These are phyloP conservation scores for Coremacera marginata DNA, from an alignment of 2,888 invertebrate species.

Conservation along the genomic window DNA sequence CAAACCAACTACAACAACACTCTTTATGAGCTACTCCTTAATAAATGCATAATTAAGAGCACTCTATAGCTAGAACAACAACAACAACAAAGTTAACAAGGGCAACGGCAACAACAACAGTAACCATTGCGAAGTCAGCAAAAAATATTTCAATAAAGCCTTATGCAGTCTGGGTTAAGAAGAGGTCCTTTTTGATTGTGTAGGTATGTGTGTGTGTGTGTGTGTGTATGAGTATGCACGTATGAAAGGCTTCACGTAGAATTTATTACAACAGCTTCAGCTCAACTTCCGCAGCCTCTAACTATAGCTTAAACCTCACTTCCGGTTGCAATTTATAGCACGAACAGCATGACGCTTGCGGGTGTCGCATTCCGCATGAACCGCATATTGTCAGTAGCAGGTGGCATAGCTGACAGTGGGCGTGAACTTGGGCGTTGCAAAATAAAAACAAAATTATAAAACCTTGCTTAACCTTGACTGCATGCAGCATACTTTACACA, in stretches of 20 bases:
- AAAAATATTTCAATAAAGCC: slow-evolving; percentile 10
- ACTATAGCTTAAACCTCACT: slow-evolving; percentile 27
- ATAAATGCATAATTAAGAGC: slow-evolving; percentile 12
- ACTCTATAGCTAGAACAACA: neutral
- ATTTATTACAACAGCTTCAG: slow-evolving; percentile 31
- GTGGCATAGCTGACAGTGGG: neutral
- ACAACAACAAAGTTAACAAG: neutral
- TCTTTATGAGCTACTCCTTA: neutral
- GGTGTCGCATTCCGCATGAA: neutral
- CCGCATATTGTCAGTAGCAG: neutral
- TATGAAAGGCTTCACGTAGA: slow-evolving; percentile 2
- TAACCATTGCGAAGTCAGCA: neutral
- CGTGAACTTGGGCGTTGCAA: neutral
- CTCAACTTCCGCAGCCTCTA: slow-evolving; percentile 16
- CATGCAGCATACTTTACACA: slow-evolving; percentile 16
- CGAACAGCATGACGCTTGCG: slow-evolving; percentile 27
- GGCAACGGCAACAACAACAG: neutral
- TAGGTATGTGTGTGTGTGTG: neutral
- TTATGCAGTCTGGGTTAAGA: neutral
- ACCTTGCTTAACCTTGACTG: slow-evolving; percentile 21
- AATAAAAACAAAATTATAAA: neutral
- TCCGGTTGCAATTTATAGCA: slow-evolving; percentile 36
- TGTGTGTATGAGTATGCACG: neutral
- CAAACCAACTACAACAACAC: too few species aligned
- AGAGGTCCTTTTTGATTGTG: too few species aligned